These are phyloP conservation scores for Blastomussa wellsi DNA, from an alignment of 92 coral and sea anemone species.

Conservation along the genomic window DNA sequence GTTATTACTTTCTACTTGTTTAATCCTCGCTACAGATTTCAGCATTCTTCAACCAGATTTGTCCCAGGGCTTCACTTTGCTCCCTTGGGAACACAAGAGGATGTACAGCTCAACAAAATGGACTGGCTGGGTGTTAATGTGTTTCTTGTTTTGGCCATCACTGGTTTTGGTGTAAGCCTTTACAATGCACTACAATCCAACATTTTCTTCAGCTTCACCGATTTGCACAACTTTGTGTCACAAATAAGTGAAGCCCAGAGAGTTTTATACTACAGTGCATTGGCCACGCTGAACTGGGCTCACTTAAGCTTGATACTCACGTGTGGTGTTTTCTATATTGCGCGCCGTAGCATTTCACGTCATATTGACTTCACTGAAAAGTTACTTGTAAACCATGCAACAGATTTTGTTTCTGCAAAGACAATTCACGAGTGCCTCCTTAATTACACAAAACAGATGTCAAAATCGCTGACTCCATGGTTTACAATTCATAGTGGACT, in stretches of 20 bases:
- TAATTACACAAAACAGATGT: constrained; percentile 55
- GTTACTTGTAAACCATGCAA: constrained; percentile 38
- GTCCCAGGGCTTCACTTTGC: constrained; percentile 55
- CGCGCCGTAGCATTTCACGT: constrained; percentile 55
- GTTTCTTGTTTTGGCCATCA: constrained; percentile 45
- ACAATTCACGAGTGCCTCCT: constrained; percentile 65
- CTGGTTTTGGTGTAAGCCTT: constrained; percentile 37
- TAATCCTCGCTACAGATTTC: constrained; percentile 43
- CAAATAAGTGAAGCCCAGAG: constrained; percentile 44
- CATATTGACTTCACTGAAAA: constrained; percentile 66
- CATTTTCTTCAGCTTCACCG: constrained; percentile 59
- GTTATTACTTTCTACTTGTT: constrained; percentile 59
- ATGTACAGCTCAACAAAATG: constrained; percentile 37
- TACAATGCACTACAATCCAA: constrained; percentile 50
- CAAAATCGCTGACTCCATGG: constrained; percentile 54
- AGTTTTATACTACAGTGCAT: constrained; percentile 36
- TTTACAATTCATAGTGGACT: constrained; percentile 53
- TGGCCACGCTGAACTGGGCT: constrained; percentile 57
- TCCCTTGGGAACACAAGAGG: constrained; percentile 60
- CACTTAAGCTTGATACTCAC: constrained; percentile 51
- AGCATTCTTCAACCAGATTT: constrained; percentile 48
- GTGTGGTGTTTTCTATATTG: constrained; percentile 64
- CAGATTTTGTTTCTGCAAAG: constrained; percentile 57
- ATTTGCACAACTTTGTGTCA: constrained; percentile 57
- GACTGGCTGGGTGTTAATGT: constrained; percentile 55